A percentile compares a stretch with the other conserved stretches of the same genome.
Evolutionary conservation across 2,113 vertebrate species (phyloP).

Genomic region (Hipposideros armiger): DNA sequence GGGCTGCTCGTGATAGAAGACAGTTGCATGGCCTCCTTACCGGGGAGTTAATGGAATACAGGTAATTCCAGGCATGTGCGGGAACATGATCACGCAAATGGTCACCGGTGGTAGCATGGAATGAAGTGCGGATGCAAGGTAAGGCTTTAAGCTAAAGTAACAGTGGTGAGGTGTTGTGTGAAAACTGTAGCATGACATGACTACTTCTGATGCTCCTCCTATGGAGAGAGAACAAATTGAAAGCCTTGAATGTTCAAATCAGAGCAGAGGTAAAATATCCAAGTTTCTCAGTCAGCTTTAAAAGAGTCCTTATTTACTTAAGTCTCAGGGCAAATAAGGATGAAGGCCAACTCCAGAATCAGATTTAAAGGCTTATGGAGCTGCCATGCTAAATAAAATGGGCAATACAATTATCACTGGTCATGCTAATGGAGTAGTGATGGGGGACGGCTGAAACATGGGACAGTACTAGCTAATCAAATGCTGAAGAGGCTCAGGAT

Average conservation of each 20-base stretch:
- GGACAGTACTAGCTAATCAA: background rate
- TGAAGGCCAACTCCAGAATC: background rate
- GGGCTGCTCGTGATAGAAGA: background rate
- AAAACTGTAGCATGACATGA: background rate
- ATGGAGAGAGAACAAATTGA: background rate
- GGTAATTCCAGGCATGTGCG: background rate
- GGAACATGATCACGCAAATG: background rate
- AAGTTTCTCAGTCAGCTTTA: constrained; percentile 29
- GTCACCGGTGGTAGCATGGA: background rate
- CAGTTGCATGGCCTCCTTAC: background rate
- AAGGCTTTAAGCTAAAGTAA: background rate
- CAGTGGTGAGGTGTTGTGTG: background rate
- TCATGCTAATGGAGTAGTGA: background rate
- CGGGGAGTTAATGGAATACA: background rate
- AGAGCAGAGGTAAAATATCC: background rate
- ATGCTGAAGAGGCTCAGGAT: background rate
- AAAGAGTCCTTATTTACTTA: background rate
- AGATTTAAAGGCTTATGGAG: background rate
- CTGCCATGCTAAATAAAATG: background rate
- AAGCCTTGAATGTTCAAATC: background rate
- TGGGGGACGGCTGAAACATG: background rate
- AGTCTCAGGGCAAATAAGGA: constrained; percentile 15
- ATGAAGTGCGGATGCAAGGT: background rate
- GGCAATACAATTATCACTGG: background rate
- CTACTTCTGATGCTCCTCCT: background rate